Conservation (phyloP, 2,888 invertebrate genomes). For the Drosophila birchii region DNA sequence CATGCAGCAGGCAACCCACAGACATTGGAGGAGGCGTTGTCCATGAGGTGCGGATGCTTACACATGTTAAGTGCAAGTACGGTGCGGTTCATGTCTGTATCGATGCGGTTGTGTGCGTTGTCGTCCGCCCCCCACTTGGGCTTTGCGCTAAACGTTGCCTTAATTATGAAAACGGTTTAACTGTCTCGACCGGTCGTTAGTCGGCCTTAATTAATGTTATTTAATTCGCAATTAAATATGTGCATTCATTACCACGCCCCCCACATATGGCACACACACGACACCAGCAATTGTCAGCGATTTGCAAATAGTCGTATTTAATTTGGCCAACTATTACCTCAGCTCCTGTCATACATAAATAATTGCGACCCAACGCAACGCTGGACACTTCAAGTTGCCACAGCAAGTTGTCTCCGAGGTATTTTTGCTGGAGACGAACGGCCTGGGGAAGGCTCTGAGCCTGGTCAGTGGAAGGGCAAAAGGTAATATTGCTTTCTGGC, state of each 20-base stretch:
- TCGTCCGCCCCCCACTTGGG: conserved; percentile 16
- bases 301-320: conserved; percentile 54
- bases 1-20: conserved; percentile 38
- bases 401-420: conserved; percentile 53
- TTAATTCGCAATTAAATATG: conserved; percentile 65
- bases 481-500: conserved; percentile 11
- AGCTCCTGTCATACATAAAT: conserved; percentile 24
- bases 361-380: conserved; percentile 31
- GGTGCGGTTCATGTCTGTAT: conserved; percentile 9
- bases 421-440: conserved; percentile 42
- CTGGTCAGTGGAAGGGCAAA: conserved; percentile 11
- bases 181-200: conserved; percentile 21
- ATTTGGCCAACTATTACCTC: conserved; percentile 49
- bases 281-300: conserved; percentile 37
- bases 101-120: conserved; percentile 30
- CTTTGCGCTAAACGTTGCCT: conserved; percentile 47
- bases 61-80: conserved; percentile 20
- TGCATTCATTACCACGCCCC: conserved; percentile 51
- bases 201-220: conserved; percentile 54
- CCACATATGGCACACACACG: not conserved
- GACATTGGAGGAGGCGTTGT: conserved; percentile 1
- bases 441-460: conserved; percentile 7
- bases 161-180: conserved; percentile 46
- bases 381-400: conserved; percentile 32
- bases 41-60: conserved; percentile 14